These are phyloP conservation scores for Silurus aristotelis DNA, from an alignment of 2,797 vertebrate species.

Conservation along the genomic window DNA sequence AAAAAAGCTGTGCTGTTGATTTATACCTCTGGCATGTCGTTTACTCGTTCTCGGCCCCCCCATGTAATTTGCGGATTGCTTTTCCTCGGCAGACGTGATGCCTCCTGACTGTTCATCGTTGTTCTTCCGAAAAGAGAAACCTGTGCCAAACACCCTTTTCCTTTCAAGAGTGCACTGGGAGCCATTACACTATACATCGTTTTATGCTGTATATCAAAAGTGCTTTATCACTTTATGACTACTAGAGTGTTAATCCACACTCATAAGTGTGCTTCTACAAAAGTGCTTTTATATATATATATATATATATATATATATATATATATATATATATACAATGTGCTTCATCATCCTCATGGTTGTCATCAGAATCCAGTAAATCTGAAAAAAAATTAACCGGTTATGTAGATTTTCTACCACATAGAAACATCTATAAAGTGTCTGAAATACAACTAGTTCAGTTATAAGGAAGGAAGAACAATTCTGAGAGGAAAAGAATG, in stretches of 20 bases:
- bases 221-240: background rate
- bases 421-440: background rate
- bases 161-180: background rate
- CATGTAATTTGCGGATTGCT: conserved; percentile 25
- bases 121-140: background rate
- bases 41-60: background rate
- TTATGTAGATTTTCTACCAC: background rate
- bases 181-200: background rate
- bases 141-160: background rate
- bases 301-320: no score
- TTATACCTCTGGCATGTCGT: background rate
- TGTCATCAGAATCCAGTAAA: background rate
- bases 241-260: background rate
- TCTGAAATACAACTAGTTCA: background rate
- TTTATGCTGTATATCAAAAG: background rate
- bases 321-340: no score
- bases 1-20: conserved; percentile 7
- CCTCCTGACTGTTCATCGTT: background rate
- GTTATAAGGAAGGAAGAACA: background rate
- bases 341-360: background rate
- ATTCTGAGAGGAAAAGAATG: background rate
- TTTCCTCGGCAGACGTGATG: background rate
- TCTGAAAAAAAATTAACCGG: background rate
- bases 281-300: no score
- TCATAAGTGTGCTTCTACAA: background rate